These are phyloP conservation scores for Raja brachyura DNA, from an alignment of 2,113 vertebrate species.

Conservation along the genomic window DNA sequence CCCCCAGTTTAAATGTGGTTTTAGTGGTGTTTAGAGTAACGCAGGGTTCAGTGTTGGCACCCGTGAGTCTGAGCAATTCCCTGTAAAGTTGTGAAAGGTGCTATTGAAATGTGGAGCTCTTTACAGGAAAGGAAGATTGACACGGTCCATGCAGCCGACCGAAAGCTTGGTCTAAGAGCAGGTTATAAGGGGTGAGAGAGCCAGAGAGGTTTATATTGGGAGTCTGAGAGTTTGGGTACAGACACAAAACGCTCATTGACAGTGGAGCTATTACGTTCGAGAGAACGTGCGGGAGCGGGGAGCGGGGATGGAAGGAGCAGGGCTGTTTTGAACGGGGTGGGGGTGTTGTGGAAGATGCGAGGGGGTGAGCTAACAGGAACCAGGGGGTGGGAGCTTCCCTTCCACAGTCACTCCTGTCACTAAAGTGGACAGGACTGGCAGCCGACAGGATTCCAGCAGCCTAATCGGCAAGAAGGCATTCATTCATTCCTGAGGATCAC, in stretches of 20 bases:
- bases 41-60: neutral
- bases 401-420: neutral
- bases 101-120: neutral
- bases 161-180: neutral
- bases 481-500: constrained; percentile 48
- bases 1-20: no score
- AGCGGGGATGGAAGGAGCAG: no score
- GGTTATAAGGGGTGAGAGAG: neutral
- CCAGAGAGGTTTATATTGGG: no score
- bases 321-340: neutral
- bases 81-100: neutral
- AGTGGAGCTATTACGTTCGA: no score
- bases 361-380: neutral
- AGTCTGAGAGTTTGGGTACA: no score
- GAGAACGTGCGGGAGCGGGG: no score
- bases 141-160: neutral
- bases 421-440: neutral
- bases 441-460: constrained; percentile 42
- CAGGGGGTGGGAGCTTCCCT: neutral
- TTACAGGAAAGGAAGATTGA: no score
- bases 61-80: no score
- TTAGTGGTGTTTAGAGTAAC: neutral
- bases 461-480: constrained; percentile 43
- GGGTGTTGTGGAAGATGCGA: neutral
- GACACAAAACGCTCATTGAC: no score